These are phyloP conservation scores for Allygus modestus DNA, from an alignment of 2,888 invertebrate genomes.

Conservation along the genomic window DNA sequence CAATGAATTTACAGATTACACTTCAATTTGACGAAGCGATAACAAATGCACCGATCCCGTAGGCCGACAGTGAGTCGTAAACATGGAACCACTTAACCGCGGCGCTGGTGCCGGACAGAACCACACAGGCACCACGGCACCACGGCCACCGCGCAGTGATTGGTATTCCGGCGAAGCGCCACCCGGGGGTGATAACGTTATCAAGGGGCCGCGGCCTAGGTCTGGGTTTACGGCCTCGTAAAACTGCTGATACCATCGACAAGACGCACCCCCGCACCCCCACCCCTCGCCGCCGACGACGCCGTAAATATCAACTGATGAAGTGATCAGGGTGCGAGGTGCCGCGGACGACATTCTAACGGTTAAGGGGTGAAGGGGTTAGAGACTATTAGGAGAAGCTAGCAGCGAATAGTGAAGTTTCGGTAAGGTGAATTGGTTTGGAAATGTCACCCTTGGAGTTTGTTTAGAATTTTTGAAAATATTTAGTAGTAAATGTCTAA, in stretches of 20 bases:
- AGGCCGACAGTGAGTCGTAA: background rate
- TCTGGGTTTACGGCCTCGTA: constrained; percentile 8
- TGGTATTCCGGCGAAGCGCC: background rate
- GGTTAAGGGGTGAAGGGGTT: background rate
- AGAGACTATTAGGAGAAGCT: background rate
- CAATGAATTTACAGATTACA: no score
- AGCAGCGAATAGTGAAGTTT: no score
- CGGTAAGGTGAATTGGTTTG: background rate
- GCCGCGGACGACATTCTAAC: background rate
- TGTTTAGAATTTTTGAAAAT: no score
- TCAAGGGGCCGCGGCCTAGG: constrained; percentile 4
- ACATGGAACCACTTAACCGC: constrained; percentile 4
- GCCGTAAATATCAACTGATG: constrained; percentile 4
- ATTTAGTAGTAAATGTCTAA: no score
- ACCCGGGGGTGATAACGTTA: constrained; percentile 3
- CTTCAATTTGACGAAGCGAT: background rate
- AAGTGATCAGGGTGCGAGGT: background rate
- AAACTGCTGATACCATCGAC: constrained; percentile 29
- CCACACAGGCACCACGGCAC: background rate
- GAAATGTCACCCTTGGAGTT: no score
- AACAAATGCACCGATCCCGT: background rate
- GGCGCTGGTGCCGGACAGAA: no score
- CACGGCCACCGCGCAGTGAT: background rate
- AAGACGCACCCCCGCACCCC: background rate
- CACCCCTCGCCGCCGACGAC: no score